These are phyloP conservation scores for Nasalis larvatus DNA, from an alignment of 2,113 vertebrate species.

Conservation along the genomic window DNA sequence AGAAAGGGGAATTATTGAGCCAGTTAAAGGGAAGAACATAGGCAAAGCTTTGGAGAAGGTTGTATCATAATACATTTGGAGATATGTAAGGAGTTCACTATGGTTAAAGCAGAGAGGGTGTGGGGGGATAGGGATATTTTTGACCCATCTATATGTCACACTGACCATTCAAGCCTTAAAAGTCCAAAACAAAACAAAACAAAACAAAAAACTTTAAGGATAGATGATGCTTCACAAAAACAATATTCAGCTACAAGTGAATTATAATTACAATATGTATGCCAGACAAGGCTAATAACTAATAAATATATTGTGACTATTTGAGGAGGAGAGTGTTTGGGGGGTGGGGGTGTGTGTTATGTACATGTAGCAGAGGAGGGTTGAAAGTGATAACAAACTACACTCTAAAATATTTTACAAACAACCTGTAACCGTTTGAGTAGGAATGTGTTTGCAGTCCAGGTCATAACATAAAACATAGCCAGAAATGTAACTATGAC, in stretches of 20 bases:
- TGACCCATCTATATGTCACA: not conserved
- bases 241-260: not conserved
- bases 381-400: slow-evolving; percentile 66
- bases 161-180: not conserved
- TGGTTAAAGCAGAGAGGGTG: not conserved
- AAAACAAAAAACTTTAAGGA: not conserved
- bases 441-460: slow-evolving; percentile 76
- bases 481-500: slow-evolving; percentile 73
- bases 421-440: slow-evolving; percentile 70
- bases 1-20: not conserved
- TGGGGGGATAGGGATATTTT: not conserved
- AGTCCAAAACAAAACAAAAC: not conserved
- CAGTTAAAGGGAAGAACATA: not conserved
- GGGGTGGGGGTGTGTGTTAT: not conserved
- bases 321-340: not conserved
- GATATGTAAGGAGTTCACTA: not conserved
- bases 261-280: slow-evolving; percentile 1
- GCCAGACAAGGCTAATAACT: not conserved
- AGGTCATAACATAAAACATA: slow-evolving; percentile 72
- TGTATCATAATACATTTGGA: not conserved
- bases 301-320: slow-evolving; percentile 60
- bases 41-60: not conserved
- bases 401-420: slow-evolving; percentile 54
- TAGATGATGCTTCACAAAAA: not conserved
- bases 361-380: slow-evolving; percentile 57